Evolutionary conservation across 35 echinoderm and acorn worm genomes (phyloP), one percentile per base, ranked within the genome.

Genomic region (Apostichopus californicus): DNA sequence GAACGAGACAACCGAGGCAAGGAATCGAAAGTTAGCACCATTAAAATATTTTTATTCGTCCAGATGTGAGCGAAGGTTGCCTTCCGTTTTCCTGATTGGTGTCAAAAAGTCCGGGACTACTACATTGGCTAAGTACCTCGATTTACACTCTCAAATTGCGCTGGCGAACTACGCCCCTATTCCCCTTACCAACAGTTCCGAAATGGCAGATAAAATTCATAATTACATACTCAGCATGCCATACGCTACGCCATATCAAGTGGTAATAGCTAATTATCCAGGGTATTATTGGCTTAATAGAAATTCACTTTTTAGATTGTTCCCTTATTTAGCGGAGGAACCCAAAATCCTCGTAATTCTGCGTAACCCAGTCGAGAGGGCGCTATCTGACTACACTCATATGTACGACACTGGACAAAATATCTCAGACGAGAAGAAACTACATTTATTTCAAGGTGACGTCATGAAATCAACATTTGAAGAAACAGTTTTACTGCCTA

Each of bases 51-150:
- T 59, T 9, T 8, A 87, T 25, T 11, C 17, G 13, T 6, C 25
- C 20, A 28, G 57, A 54, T 90, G 86, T 73, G 78, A 81, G 61
- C 34, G 84, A 53, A 56, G 87, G 55, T 26, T 94, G 17, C 93
- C 93, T 5, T 23, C 61, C 34, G 93, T 60, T 0, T 83, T 90
- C 8, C 90, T 90, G 54, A 81, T 90, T 5, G 93, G 93, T 23
- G 93, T 90, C 3, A 94, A 94, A 83, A 94, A 94, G 77, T 90
- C 73, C 72, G 93, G 93, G 8, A 94, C 93, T 17, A 90, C 86
- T 4, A 87, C 86, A 21, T 57, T 87, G 12, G 86, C 54, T 7
- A 87, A 58, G 59, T 87, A 87, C 20, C 57, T 87, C 17, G 86
- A 87, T 87, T 57, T 87, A n/a, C 86, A 87, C 22, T 21, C 24